Evolutionary conservation across 2,113 vertebrate species (phyloP).

Genomic region (Heliornis fulica): DNA sequence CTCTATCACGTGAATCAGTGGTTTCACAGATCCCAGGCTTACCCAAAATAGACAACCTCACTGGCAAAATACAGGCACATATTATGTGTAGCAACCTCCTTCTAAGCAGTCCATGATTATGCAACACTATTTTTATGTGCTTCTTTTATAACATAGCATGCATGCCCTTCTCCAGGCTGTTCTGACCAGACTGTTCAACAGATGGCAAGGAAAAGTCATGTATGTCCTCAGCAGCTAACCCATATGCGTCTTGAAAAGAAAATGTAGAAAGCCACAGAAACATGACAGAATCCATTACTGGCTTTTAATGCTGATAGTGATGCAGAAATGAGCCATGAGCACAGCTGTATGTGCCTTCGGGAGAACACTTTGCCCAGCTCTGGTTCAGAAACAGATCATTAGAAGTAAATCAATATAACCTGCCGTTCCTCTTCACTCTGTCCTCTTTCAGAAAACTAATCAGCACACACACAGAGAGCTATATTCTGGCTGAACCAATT

Average conservation of each 20-base stretch:
- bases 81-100: background rate
- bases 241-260: background rate
- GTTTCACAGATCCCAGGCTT: background rate
- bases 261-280: background rate
- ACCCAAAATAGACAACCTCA: background rate
- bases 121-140: background rate
- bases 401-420: slow-evolving; percentile 61
- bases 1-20: background rate
- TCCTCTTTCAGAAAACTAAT: slow-evolving; percentile 49
- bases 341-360: background rate
- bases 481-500: background rate
- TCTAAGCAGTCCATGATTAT: background rate
- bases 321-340: background rate
- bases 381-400: slow-evolving; percentile 44
- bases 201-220: slow-evolving; percentile 1
- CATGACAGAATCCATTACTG: slow-evolving; percentile 22
- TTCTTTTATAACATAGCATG: background rate
- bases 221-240: background rate
- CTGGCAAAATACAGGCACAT: background rate
- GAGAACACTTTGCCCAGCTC: slow-evolving; percentile 2
- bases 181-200: slow-evolving; percentile 20
- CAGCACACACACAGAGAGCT: background rate
- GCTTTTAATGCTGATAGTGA: slow-evolving; percentile 10
- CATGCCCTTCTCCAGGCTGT: background rate
- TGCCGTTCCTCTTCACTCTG: slow-evolving; percentile 2